Evolutionary conservation across 1,140 invertebrate species (phyloP), one percentile per base, ranked within the genome.

Genomic region (Drosophila pallidifrons): DNA sequence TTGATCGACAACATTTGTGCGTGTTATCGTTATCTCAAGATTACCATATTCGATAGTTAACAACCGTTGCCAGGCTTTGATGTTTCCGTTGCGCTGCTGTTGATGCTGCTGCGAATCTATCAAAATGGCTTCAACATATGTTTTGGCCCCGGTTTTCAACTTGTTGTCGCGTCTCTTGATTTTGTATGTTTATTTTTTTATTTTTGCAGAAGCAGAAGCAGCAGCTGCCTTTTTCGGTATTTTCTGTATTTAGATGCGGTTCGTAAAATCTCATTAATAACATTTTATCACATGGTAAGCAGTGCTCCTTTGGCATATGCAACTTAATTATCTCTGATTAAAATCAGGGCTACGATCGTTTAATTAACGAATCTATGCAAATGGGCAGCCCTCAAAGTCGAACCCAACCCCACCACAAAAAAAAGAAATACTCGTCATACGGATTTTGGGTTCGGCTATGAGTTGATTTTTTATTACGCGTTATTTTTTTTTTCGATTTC

Each of bases 351-450:
- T 72, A 43, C 16, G 16, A 72, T 72, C 60, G 63, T 65, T 79
- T 77, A 85, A 89, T 89, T 88, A 88, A 88, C 85, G 68, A 88
- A 85, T 85, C 75, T 89, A 88, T 88, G 85, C 83, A 81, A 88
- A 88, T 89, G 70, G 30, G 60, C 57, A 75, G 72, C 67, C 73
- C 38, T 68, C 75, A 58, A 52, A 52, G 58, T 41, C 38, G 28
- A 68, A 4, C 28, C 35, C 32, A 54, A 54, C 66, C 58, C 38
- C 54, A 58, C 51, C 2, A 30, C 4, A 43, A 49, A 25, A 25
- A 25, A 20, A 16, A 16, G 1, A 25, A 25, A 61, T 6, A 68
- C 38, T 13, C 41, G 5, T 13, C n/a, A n/a, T 47, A 68, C 38
- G n/a, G 28, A 52, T 68, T 68, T 15, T 10, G 57, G 41, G 46